Evolutionary conservation across 2,797 vertebrate genomes (phyloP), one percentile per base, ranked within the genome.

Genomic region (Setipinna tenuifilis): DNA sequence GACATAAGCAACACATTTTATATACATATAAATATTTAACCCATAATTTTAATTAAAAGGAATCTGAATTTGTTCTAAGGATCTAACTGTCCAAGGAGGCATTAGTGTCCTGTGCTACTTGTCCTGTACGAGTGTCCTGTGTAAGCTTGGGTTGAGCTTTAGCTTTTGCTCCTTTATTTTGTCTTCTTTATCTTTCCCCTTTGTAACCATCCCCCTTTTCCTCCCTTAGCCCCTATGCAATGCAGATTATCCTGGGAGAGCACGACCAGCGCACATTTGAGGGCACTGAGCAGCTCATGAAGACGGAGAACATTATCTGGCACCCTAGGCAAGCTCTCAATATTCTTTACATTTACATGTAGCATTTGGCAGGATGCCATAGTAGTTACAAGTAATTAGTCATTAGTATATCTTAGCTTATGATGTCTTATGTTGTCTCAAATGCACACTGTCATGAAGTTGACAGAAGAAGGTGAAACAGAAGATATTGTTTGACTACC

Each of bases 171-270:
- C 50, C 50, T 9, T 14, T 54, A 54, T n/a, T 44, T 21, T 21
- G 7, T 78, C 19, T 41, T 41, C 0, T 16, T 78, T 12, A 28
- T 71, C 12, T 31, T 78, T 75, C 19, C 17, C 31, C 3, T 28
- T 12, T 65, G 23, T 41, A 0, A 4, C 14, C 17, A 12, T 19
- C 44, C 2, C 78, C 65, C 44, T 41, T 35, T 50, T 3, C 25
- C 31, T 89, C 81, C 89, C 17, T 28, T 90, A 95, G 95, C 65
- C 94, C 94, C 57, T 88, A 90, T 28, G 0, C 35, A 61, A 95
- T 95, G 93, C 94, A 95, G 91, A 61, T 95, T 85, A 91, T 95
- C 17, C 89, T 95, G 87, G 94, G 95, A 86, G 94, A 95, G 62
- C 94, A 96, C 19, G 83, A 95, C 62, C 0, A 93, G 19, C 88